A percentile compares a stretch with the other conserved stretches of the same genome.
These are phyloP conservation scores for Mastigias papua DNA, from an alignment of 30 jellyfish, hydroid and myxozoan genomes.

Conservation along the genomic window DNA sequence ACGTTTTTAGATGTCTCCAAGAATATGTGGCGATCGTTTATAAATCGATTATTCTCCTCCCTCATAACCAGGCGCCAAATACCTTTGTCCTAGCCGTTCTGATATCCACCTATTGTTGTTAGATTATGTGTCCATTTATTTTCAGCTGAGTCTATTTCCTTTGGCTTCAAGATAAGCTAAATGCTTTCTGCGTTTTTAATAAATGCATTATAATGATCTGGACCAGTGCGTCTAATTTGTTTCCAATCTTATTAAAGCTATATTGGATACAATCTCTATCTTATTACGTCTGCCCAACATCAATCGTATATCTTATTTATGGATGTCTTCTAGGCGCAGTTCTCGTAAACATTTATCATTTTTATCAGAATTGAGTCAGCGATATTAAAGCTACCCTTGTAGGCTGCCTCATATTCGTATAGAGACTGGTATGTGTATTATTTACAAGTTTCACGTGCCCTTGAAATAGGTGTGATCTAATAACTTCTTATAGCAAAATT, in stretches of 20 bases:
- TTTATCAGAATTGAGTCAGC: no score
- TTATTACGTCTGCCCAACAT: neutral
- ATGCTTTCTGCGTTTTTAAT: constrained; percentile 22
- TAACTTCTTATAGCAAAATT: no score
- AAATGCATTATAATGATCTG: neutral
- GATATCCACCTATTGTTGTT: neutral
- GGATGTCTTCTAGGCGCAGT: neutral
- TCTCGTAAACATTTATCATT: no score
- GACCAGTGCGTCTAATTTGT: neutral
- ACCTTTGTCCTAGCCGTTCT: neutral
- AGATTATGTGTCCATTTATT: neutral
- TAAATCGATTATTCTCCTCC: neutral
- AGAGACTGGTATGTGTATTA: no score
- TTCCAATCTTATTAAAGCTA: neutral
- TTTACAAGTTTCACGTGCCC: no score
- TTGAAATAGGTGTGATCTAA: no score
- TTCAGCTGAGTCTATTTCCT: constrained; percentile 35
- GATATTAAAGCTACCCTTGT: no score
- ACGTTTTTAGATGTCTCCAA: no score
- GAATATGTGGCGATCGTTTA: neutral
- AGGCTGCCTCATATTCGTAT: no score
- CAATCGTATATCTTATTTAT: neutral
- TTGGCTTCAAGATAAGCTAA: neutral
- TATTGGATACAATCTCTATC: neutral
- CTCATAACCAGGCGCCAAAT: neutral